These are phyloP conservation scores for Sturmia bella DNA, from an alignment of 2,888 invertebrate genomes.

Conservation along the genomic window DNA sequence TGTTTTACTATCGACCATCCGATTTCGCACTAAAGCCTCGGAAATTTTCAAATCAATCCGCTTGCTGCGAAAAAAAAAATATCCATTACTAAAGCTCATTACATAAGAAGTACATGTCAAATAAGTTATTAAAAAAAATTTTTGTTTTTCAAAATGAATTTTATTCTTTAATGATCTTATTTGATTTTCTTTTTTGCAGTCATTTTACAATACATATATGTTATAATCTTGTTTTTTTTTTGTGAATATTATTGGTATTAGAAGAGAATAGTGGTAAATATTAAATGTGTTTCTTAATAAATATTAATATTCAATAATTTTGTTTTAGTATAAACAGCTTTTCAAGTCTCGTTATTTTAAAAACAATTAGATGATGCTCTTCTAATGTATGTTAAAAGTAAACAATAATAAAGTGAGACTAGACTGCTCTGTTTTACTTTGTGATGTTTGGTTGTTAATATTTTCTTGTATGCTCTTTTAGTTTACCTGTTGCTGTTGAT, in stretches of 20 bases:
- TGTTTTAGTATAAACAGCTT: conserved; percentile 47
- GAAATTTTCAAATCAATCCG: too few relatives aligned
- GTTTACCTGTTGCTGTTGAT: conserved; percentile 81
- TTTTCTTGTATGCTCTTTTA: conserved; percentile 72
- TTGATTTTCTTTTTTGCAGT: conserved; percentile 61
- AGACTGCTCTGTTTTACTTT: conserved; percentile 56
- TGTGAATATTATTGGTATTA: conserved; percentile 42
- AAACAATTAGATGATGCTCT: conserved; percentile 43
- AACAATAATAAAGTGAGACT: conserved; percentile 22
- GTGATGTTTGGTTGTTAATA: conserved; percentile 54
- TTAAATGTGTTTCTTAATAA: conserved; percentile 49
- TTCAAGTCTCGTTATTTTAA: conserved; percentile 34
- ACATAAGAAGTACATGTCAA: too few relatives aligned
- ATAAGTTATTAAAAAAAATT: conserved; percentile 64
- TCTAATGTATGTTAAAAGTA: conserved; percentile 34
- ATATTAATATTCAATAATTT: conserved; percentile 55
- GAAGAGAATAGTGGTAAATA: conserved; percentile 37
- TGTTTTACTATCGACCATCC: too few relatives aligned
- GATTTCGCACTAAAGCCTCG: too few relatives aligned
- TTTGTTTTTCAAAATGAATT: conserved; percentile 64
- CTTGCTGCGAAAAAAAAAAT: too few relatives aligned
- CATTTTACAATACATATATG: conserved; percentile 62
- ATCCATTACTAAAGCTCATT: too few relatives aligned
- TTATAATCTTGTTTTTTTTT: conserved; percentile 34
- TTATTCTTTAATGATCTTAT: conserved; percentile 71